Conservation (phyloP, 2,888 invertebrate species). For the Tribolium freemani region DNA sequence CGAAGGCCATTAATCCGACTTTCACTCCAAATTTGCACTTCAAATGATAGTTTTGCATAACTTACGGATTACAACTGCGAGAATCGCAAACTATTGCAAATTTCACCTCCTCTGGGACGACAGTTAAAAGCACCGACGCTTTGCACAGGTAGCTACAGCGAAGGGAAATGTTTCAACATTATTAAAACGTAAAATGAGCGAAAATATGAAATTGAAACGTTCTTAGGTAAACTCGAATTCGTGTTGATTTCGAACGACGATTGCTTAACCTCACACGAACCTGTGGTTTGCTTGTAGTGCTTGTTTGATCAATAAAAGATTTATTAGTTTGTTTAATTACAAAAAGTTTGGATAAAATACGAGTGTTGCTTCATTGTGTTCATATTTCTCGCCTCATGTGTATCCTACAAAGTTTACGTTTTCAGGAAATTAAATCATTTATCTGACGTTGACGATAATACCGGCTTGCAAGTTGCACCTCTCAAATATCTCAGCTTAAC, state of each 20-base stretch:
- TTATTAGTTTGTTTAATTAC: neutral
- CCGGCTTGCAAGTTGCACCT: slow-evolving; percentile 13
- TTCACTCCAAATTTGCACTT: slow-evolving; percentile 17
- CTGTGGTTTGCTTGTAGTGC: neutral
- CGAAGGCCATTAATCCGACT: neutral
- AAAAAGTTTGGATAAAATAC: neutral
- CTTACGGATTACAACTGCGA: slow-evolving; percentile 24
- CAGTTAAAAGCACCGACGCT: slow-evolving; percentile 28
- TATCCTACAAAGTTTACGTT: neutral
- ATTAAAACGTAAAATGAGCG: neutral
- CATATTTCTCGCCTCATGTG: neutral
- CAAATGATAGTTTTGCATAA: slow-evolving; percentile 28
- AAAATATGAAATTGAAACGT: slow-evolving; percentile 8
- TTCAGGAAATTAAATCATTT: slow-evolving; percentile 25
- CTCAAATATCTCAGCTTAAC: slow-evolving; percentile 29
- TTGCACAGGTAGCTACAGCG: slow-evolving; percentile 4
- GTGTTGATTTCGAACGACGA: slow-evolving; percentile 18
- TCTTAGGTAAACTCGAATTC: neutral
- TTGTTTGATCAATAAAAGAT: neutral
- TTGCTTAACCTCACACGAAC: slow-evolving; percentile 8
- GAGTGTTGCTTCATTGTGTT: neutral
- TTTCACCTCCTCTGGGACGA: slow-evolving; percentile 27
- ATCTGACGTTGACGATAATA: slow-evolving; percentile 22
- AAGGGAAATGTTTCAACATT: slow-evolving; percentile 14
- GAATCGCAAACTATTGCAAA: slow-evolving; percentile 32